Evolutionary conservation across 2,888 invertebrate genomes (phyloP).

Genomic region (Eulithis prunata): DNA sequence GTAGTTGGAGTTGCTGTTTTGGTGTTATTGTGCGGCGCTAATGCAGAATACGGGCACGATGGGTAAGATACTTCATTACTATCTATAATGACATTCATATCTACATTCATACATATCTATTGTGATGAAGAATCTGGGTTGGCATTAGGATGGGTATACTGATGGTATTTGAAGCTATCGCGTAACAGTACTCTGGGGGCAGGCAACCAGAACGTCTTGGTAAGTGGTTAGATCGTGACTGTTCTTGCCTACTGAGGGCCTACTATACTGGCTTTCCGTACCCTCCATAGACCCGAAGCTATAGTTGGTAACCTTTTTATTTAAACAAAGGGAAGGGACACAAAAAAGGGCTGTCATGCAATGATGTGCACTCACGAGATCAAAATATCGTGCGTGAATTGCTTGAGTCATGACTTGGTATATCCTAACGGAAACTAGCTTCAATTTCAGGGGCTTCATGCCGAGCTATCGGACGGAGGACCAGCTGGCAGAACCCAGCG

Average conservation of each 20-base stretch:
- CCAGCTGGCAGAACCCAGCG: conserved; percentile 77
- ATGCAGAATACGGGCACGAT: conserved; percentile 67
- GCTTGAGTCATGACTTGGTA: neutral
- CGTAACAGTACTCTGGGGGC: no score
- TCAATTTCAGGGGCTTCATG: conserved; percentile 73
- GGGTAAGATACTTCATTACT: conserved; percentile 58
- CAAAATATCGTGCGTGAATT: neutral
- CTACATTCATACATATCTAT: no score
- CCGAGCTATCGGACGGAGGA: conserved; percentile 78
- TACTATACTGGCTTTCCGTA: no score
- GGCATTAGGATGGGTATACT: no score
- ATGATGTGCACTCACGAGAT: neutral
- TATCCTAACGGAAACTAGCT: conserved; percentile 44
- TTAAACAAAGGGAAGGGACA: no score
- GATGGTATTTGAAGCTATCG: no score
- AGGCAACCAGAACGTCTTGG: no score
- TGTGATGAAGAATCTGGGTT: neutral
- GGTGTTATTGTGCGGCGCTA: conserved; percentile 45
- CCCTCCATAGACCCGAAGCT: no score
- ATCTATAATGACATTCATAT: neutral
- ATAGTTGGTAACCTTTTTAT: no score
- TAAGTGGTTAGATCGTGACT: no score
- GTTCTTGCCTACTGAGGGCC: no score
- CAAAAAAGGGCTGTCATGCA: no score
- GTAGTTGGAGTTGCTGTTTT: conserved; percentile 46